phyloP scores from a whole-genome alignment of 2,113 vertebrate species.

The Tenrec ecaudatus region DNA sequence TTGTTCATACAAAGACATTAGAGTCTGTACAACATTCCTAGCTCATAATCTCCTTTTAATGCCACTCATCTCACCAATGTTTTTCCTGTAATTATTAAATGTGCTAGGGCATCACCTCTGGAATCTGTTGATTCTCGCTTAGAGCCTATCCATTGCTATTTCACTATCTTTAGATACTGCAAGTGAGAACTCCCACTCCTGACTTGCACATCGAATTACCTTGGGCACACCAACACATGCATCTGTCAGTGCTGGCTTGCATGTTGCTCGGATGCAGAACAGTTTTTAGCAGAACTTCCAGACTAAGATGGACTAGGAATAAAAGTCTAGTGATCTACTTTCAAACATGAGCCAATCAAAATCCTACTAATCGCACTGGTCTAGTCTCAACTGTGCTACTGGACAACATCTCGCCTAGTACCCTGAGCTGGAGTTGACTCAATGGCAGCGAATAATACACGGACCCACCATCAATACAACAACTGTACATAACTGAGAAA shows the following conservation, averaged over 20 bases:
- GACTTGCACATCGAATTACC: background rate
- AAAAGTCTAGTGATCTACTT: background rate
- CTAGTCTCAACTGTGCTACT: background rate
- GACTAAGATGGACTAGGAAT: background rate
- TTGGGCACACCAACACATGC: background rate
- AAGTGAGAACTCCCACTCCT: background rate
- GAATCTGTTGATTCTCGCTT: background rate
- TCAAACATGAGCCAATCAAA: background rate
- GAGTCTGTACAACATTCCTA: background rate
- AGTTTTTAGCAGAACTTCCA: background rate
- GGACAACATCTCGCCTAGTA: background rate
- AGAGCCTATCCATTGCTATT: background rate
- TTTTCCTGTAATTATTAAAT: conserved; percentile 18
- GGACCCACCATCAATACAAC: background rate
- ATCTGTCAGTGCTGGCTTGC: background rate
- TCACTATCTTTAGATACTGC: background rate
- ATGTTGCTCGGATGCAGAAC: background rate
- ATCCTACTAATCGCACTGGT: background rate
- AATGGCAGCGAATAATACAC: background rate
- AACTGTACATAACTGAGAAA: conserved; percentile 3
- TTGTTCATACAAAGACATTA: background rate
- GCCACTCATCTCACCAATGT: background rate
- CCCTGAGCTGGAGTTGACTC: background rate
- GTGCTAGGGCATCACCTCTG: background rate
- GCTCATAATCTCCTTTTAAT: background rate